A percentile compares a stretch with the other conserved stretches of the same genome.
Evolutionary conservation across 2,797 vertebrate genomes (phyloP).

Genomic region (Brachymystax lenok): DNA sequence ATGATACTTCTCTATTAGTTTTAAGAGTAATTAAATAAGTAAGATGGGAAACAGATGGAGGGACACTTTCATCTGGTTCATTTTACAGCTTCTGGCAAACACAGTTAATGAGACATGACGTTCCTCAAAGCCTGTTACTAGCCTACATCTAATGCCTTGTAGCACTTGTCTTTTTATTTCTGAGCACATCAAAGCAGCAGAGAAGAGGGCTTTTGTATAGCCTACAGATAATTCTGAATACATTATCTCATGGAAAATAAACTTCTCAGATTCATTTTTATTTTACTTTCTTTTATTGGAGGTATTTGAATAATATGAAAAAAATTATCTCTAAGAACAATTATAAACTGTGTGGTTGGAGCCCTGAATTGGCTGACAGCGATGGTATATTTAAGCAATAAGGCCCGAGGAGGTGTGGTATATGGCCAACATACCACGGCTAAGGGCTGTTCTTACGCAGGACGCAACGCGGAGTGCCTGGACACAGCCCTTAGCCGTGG

Average conservation of each 20-base stretch:
- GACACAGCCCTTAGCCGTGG: no score
- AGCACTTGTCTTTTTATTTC: neutral
- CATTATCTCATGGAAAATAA: neutral
- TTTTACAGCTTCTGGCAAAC: neutral
- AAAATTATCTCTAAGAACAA: conserved; percentile 21
- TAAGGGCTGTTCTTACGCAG: no score
- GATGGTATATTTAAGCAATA: no score
- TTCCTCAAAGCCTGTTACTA: no score
- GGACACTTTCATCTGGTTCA: neutral
- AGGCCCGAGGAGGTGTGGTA: no score
- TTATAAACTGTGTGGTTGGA: no score
- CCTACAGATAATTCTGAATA: neutral
- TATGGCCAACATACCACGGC: no score
- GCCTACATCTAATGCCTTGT: neutral
- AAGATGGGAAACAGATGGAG: neutral
- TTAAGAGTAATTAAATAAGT: neutral
- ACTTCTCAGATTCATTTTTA: neutral
- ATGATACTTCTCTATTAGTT: neutral
- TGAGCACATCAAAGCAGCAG: neutral
- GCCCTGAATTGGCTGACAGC: no score
- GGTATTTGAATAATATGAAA: conserved; percentile 56
- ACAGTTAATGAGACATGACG: neutral
- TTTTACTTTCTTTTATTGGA: conserved; percentile 7
- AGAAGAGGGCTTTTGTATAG: neutral
- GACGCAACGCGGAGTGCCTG: no score